phyloP scores from a whole-genome alignment of 2,797 vertebrate species.

The Falco novaeseelandiae region DNA sequence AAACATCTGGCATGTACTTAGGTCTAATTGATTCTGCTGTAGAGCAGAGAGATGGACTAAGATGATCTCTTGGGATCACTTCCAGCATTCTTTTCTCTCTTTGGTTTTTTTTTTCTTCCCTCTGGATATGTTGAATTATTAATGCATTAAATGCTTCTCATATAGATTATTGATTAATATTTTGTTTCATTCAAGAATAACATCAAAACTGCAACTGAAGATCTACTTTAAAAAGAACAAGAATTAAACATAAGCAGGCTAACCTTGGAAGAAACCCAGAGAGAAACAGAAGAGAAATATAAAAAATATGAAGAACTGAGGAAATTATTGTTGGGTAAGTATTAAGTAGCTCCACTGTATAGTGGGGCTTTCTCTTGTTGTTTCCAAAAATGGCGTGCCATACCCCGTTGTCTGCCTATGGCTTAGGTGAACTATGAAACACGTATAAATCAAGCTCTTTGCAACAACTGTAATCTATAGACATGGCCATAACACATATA shows the following conservation, averaged over 20 bases:
- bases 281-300: not conserved
- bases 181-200: conserved; percentile 58
- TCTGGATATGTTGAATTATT: not conserved
- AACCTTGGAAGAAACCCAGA: conserved; percentile 16
- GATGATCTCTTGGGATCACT: conserved; percentile 13
- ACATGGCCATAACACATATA: not conserved
- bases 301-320: not conserved
- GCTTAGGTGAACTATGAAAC: not conserved
- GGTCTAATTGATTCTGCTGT: conserved; percentile 10
- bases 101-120: not conserved
- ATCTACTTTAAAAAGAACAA: conserved; percentile 39
- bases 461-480: not conserved
- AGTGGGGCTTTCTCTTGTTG: not conserved
- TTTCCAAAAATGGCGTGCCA: not conserved
- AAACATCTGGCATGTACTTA: conserved; percentile 50
- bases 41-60: not conserved
- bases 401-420: not conserved
- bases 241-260: conserved; percentile 29
- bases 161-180: not conserved
- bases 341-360: not conserved
- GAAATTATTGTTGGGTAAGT: not conserved
- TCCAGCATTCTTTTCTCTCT: not conserved
- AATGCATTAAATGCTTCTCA: not conserved
- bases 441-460: not conserved
- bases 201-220: not conserved